Evolutionary conservation across 1,140 invertebrate species (phyloP).

Genomic region (Neodiprion pinetum): DNA sequence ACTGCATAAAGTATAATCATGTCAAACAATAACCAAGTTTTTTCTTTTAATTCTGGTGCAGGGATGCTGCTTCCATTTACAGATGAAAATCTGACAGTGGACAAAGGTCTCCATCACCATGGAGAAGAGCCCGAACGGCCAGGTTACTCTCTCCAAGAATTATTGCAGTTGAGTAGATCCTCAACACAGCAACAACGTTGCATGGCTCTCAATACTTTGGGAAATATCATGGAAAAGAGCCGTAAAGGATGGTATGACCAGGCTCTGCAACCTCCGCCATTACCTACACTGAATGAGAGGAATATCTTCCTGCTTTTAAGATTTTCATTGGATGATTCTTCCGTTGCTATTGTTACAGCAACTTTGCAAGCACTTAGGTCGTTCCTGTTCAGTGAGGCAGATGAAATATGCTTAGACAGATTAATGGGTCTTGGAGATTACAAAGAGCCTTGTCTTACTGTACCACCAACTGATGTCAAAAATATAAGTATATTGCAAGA

Average conservation of each 20-base stretch:
- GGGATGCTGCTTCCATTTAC: constrained; percentile 75
- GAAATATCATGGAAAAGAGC: constrained; percentile 79
- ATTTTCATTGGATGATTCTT: constrained; percentile 85
- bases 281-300: constrained; percentile 64
- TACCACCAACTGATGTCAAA: constrained; percentile 71
- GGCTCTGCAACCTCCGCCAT: constrained; percentile 59
- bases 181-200: constrained; percentile 79
- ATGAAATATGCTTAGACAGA: constrained; percentile 78
- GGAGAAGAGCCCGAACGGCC: constrained; percentile 89
- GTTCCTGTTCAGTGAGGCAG: constrained; percentile 76
- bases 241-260: constrained; percentile 77
- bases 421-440: constrained; percentile 70
- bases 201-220: constrained; percentile 78
- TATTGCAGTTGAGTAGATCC: constrained; percentile 78
- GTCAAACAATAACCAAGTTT: too few relatives aligned
- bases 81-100: constrained; percentile 67
- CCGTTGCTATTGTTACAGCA: constrained; percentile 74
- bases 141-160: constrained; percentile 87
- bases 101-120: constrained; percentile 84
- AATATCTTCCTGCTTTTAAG: constrained; percentile 81
- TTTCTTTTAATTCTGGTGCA: constrained; percentile 44
- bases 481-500: constrained; percentile 78
- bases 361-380: constrained; percentile 75
- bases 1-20: too few relatives aligned
- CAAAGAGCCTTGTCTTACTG: constrained; percentile 53